phyloP scores from a whole-genome alignment of 2,113 vertebrate genomes.

The Lathamus discolor region DNA sequence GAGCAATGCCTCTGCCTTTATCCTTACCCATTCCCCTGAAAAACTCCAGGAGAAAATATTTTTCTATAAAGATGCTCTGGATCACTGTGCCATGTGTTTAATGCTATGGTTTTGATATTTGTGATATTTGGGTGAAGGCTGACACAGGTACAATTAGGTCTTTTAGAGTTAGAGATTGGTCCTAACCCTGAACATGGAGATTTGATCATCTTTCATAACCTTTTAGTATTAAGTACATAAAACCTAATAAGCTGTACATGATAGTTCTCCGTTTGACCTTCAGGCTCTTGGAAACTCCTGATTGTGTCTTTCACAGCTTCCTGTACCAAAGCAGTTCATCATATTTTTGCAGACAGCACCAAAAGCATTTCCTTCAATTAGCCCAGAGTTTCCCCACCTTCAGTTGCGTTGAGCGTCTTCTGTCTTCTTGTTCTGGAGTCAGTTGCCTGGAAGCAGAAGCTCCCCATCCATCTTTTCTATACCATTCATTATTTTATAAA shows the following conservation, averaged over 20 bases:
- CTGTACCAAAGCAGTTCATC: neutral
- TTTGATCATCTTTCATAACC: neutral
- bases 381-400: neutral
- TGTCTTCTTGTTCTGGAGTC: neutral
- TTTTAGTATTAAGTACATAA: neutral
- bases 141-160: neutral
- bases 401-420: neutral
- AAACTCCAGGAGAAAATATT: neutral
- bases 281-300: neutral
- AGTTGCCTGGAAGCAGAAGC: neutral
- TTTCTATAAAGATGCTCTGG: neutral
- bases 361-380: neutral
- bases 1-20: neutral
- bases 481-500: neutral
- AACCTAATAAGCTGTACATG: neutral
- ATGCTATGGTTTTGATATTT: neutral
- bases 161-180: neutral
- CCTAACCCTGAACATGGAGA: neutral
- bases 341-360: fast-evolving
- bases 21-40: neutral
- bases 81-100: neutral
- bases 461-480: neutral
- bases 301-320: neutral
- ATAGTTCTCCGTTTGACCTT: neutral
- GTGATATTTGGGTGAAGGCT: neutral